These are phyloP conservation scores for Prionailurus bengalensis DNA, from an alignment of 2,113 vertebrate species.

Conservation along the genomic window DNA sequence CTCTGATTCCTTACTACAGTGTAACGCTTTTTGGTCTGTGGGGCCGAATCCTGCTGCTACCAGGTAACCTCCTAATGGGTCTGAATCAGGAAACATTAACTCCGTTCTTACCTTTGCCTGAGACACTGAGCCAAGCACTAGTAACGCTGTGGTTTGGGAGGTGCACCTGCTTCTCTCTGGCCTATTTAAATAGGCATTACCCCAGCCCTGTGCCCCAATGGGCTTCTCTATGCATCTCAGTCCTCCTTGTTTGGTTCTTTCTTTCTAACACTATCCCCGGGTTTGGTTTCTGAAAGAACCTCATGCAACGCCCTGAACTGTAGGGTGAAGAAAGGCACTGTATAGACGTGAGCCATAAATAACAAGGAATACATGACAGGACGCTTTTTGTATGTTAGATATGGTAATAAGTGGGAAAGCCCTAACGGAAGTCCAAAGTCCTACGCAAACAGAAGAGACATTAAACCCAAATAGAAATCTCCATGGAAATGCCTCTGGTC, in stretches of 20 bases:
- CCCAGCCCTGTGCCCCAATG: neutral
- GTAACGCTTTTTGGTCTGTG: neutral
- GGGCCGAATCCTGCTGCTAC: neutral
- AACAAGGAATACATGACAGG: neutral
- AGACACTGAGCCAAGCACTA: neutral
- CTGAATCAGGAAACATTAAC: neutral
- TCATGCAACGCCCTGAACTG: neutral
- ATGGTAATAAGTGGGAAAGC: neutral
- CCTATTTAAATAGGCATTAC: neutral
- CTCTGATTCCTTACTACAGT: neutral
- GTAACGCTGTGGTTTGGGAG: neutral
- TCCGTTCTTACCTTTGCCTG: neutral
- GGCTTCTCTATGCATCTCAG: neutral
- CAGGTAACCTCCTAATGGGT: neutral
- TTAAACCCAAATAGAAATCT: constrained; percentile 63
- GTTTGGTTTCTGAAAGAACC: neutral
- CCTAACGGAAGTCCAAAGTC: constrained; percentile 68
- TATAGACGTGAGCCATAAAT: constrained; percentile 7
- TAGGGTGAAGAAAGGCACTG: neutral
- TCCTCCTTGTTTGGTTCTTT: neutral
- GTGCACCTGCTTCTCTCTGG: neutral
- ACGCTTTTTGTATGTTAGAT: neutral
- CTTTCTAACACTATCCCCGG: neutral
- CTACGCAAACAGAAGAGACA: neutral
- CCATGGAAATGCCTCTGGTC: constrained; percentile 59